phyloP scores from a whole-genome alignment of 2,888 invertebrate species.

The Margaritifera margaritifera region DNA sequence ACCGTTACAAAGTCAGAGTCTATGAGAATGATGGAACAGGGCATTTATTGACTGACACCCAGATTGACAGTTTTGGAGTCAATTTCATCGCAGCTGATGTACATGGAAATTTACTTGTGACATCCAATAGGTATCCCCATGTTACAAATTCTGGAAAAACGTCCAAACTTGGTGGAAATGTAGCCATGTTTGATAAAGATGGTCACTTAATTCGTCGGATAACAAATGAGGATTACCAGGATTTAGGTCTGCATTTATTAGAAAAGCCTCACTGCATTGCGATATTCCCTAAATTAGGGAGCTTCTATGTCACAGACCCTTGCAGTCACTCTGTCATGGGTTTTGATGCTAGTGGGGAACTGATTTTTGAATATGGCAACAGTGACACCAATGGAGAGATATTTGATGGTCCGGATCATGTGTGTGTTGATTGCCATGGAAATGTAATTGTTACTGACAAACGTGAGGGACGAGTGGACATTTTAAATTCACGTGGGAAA shows the following conservation, averaged over 20 bases:
- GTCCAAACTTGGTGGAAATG: constrained; percentile 59
- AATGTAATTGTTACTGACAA: constrained; percentile 61
- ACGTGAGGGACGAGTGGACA: constrained; percentile 55
- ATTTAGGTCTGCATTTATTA: constrained; percentile 47
- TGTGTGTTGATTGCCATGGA: constrained; percentile 51
- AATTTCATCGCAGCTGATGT: constrained; percentile 57
- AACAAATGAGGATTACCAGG: constrained; percentile 60
- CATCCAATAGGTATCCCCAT: constrained; percentile 58
- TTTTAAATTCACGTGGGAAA: constrained; percentile 52
- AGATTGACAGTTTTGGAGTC: constrained; percentile 61
- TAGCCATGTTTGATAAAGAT: constrained; percentile 53
- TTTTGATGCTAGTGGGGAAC: constrained; percentile 48
- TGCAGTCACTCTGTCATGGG: constrained; percentile 57
- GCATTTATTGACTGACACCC: constrained; percentile 48
- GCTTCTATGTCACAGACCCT: constrained; percentile 57
- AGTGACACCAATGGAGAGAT: constrained; percentile 52
- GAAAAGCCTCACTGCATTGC: constrained; percentile 58
- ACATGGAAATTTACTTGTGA: constrained; percentile 51
- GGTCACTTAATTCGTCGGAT: constrained; percentile 49
- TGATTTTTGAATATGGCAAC: constrained; percentile 61
- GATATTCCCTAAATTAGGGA: constrained; percentile 44
- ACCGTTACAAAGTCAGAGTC: constrained; percentile 63
- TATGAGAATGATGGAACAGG: constrained; percentile 56
- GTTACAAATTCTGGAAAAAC: constrained; percentile 48
- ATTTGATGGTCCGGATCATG: constrained; percentile 61